Evolutionary conservation across 2,888 invertebrate genomes (phyloP).

Genomic region (Hirtodrosophila confusa): DNA sequence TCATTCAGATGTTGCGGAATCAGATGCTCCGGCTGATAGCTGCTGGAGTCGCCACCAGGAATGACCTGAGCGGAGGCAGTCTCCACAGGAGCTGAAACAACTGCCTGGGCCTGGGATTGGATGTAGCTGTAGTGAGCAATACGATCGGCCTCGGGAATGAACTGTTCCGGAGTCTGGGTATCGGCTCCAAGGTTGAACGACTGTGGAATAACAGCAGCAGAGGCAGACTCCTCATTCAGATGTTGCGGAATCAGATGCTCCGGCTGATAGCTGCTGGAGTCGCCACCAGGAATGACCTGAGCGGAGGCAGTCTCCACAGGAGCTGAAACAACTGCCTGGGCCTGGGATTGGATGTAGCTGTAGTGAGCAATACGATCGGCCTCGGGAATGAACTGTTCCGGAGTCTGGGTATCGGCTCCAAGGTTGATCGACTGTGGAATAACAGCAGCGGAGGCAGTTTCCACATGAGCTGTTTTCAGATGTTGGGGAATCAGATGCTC

Average conservation of each 20-base stretch:
- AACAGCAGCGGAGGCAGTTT: neutral
- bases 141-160: slow-evolving; percentile 43
- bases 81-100: no score
- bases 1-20: slow-evolving; percentile 6
- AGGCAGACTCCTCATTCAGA: neutral
- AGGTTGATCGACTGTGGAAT: slow-evolving; percentile 3
- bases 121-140: neutral
- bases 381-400: slow-evolving; percentile 12
- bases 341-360: neutral
- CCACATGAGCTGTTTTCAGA: neutral
- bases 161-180: slow-evolving; percentile 50
- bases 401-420: slow-evolving; percentile 12
- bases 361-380: slow-evolving; percentile 1
- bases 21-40: slow-evolving; percentile 40
- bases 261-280: slow-evolving; percentile 41
- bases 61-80: no score
- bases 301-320: neutral
- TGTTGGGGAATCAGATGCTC: slow-evolving; percentile 31
- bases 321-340: neutral
- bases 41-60: slow-evolving; percentile 38
- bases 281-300: slow-evolving; percentile 19
- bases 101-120: no score
- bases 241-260: slow-evolving; percentile 22
- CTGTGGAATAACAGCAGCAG: neutral
- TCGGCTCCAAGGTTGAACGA: slow-evolving; percentile 47